Base-by-base conservation (phyloP, 1,140 invertebrate species). In the Hyposmocoma kahamanoa region DNA sequence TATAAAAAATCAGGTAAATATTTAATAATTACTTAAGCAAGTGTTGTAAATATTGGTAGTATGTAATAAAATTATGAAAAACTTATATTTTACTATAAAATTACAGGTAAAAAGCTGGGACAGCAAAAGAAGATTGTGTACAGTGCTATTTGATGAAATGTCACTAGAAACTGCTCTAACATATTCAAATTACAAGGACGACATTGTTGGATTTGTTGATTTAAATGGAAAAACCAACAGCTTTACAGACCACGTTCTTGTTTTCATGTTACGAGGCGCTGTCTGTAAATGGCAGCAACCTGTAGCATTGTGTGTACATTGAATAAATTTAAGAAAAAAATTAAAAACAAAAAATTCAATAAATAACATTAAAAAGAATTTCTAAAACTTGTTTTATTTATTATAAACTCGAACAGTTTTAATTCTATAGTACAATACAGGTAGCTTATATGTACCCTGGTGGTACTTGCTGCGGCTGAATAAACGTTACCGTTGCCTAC, bases 111-210 rank as follows among this genome's bases (percentile, higher is more conserved):
- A 13, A 19, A 13, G 9, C 8, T 38, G 45, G 45, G 8, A 3
- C 46, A 32, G 44, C 19, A 45, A 50, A 11, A 50, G 48, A 48
- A 59, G 55, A 38, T 48, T 30, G 20, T 59, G 56, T 26, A 30
- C 51, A 21, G 26, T 59, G 26, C 18, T 55, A 19, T 59, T 59
- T 51, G 56, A 59, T 42, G 51, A 55, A 51, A 24, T 59, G 20
- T 30, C 56, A 15, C 17, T 59, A n/a, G 51, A 58, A 22, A 13
- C 50, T 36, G 43, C 13, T 18, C 17, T 58, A 22, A 32, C 19
- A 6, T 58, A 53, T 42, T 19, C 47, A 22, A 53, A 49, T 13
- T 15, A 53, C 20, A 48, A 45, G 30, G 30, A 47, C 21, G 2
- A 4, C 5, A 44, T 44, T 30, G 28, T 11, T 26, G 47, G 47